Conservation (phyloP, 2,888 invertebrate species). For the Caenorhabditis sp. region DNA sequence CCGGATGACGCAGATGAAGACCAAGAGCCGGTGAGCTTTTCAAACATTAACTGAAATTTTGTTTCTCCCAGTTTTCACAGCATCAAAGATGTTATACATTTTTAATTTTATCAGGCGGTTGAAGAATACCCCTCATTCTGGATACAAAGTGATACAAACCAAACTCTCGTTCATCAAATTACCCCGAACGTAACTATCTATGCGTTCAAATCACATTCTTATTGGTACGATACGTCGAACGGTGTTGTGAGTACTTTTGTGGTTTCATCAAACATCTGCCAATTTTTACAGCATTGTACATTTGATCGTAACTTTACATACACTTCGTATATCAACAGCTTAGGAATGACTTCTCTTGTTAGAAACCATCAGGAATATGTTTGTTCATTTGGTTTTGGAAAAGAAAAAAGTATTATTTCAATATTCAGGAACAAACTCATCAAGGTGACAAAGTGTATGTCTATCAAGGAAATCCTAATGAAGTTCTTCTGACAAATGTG, state of each 20-base stretch:
- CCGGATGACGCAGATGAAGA: slow-evolving; percentile 19
- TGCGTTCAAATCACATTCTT: slow-evolving; percentile 35
- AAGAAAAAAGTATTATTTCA: no score
- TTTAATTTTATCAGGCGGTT: slow-evolving; percentile 20
- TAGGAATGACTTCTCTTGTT: slow-evolving; percentile 41
- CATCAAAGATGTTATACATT: no score
- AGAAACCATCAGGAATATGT: slow-evolving; percentile 36
- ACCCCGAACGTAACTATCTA: slow-evolving; percentile 37
- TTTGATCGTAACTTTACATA: slow-evolving; percentile 38
- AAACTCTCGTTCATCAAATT: slow-evolving; percentile 38
- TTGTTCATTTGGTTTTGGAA: slow-evolving; percentile 9
- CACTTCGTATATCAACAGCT: slow-evolving; percentile 36
- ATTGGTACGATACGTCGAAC: slow-evolving; percentile 34
- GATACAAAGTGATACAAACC: slow-evolving; percentile 41
- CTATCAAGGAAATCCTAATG: slow-evolving; percentile 49
- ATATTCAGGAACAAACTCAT: slow-evolving; percentile 42
- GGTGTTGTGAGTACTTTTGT: neutral
- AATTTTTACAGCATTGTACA: slow-evolving; percentile 33
- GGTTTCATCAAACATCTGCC: no score
- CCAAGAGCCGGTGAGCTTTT: slow-evolving; percentile 15
- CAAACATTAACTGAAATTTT: no score
- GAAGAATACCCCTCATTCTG: slow-evolving; percentile 40
- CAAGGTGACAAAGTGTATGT: slow-evolving; percentile 44
- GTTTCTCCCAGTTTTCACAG: no score
- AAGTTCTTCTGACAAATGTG: slow-evolving; percentile 38